These are phyloP conservation scores for Salvator merianae DNA, from an alignment of 2,113 vertebrate species.

Conservation along the genomic window DNA sequence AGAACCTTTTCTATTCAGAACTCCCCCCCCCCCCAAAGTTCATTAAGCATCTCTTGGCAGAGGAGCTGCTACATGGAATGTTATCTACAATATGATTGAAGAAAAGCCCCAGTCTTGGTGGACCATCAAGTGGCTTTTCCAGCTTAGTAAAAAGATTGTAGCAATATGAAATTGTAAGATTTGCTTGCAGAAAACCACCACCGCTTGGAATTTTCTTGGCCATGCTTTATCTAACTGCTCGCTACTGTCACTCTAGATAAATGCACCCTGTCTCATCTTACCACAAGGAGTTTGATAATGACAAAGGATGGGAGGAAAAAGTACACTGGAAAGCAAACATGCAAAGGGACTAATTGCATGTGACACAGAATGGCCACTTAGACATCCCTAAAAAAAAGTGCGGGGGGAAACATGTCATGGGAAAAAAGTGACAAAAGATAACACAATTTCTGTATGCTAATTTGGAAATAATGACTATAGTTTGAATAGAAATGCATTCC, in stretches of 20 bases:
- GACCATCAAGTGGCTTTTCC: slow-evolving; percentile 13
- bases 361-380: too few relatives aligned
- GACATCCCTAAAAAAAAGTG: too few relatives aligned
- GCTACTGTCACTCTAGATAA: neutral
- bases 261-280: neutral
- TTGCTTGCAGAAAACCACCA: neutral
- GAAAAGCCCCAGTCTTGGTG: slow-evolving; percentile 39
- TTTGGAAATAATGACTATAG: too few relatives aligned
- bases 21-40: slow-evolving; percentile 60
- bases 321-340: neutral
- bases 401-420: too few relatives aligned
- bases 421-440: too few relatives aligned
- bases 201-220: neutral
- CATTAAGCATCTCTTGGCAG: slow-evolving; percentile 53
- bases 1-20: slow-evolving; percentile 71
- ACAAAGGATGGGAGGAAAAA: neutral
- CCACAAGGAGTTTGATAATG: neutral
- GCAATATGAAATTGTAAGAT: slow-evolving; percentile 5
- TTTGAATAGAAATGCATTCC: too few relatives aligned
- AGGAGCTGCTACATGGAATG: slow-evolving; percentile 50
- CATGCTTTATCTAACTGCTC: neutral
- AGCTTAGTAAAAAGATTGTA: slow-evolving; percentile 38
- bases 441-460: too few relatives aligned
- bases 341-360: neutral
- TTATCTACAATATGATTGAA: slow-evolving; percentile 52